phyloP scores from a whole-genome alignment of 2,797 vertebrate genomes.

The Mastacembelus armatus region DNA sequence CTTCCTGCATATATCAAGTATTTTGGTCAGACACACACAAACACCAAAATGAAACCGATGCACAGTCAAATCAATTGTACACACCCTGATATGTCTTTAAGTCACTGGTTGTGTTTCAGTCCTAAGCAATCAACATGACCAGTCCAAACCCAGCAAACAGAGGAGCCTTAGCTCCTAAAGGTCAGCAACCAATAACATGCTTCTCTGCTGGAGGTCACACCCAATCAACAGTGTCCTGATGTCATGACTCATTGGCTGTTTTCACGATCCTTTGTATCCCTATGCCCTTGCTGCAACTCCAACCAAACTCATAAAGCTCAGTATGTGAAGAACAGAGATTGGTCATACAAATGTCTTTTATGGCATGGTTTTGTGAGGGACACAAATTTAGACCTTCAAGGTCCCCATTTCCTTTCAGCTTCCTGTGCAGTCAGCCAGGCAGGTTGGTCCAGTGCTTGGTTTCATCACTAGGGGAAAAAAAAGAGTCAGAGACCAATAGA shows the following conservation, averaged over 20 bases:
- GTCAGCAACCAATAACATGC: constrained; percentile 58
- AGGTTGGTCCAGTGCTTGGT: constrained; percentile 28
- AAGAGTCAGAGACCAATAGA: neutral
- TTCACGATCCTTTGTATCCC: constrained; percentile 39
- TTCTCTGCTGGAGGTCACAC: constrained; percentile 43
- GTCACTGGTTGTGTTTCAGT: constrained; percentile 32
- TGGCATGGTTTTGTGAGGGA: constrained; percentile 29
- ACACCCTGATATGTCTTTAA: constrained; percentile 14
- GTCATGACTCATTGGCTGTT: constrained; percentile 24
- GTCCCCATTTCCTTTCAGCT: constrained; percentile 29
- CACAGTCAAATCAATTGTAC: constrained; percentile 28
- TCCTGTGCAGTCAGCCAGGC: neutral
- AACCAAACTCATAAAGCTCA: constrained; percentile 38
- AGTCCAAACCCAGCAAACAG: constrained; percentile 1
- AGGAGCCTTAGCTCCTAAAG: constrained; percentile 27
- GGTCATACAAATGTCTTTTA: constrained; percentile 52
- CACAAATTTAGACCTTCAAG: constrained; percentile 33
- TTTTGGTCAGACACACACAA: constrained; percentile 7
- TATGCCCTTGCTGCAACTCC: constrained; percentile 1
- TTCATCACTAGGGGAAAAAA: constrained; percentile 11
- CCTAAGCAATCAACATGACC: constrained; percentile 23
- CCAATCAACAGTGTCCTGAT: constrained; percentile 60
- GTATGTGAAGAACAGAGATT: constrained; percentile 20
- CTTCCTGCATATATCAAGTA: constrained; percentile 32
- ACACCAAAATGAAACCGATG: constrained; percentile 11